Evolutionary conservation across 2,888 invertebrate species (phyloP), one percentile per base, ranked within the genome.

Genomic region (Orchesellides sinensis): DNA sequence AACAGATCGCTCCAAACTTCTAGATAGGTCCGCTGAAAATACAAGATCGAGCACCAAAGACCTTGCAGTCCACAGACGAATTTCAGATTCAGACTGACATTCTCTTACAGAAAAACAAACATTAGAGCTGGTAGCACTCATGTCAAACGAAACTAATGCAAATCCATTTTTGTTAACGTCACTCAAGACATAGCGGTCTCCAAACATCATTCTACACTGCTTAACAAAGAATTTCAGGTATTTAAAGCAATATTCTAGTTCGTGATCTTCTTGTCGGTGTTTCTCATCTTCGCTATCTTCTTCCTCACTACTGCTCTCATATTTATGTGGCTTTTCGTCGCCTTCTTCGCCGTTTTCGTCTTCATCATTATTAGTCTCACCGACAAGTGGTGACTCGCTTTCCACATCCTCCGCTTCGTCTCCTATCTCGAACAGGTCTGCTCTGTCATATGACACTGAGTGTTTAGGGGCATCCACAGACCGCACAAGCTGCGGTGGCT

Each of bases 61-160:
- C 10, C 86, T 69, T 1, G 78, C 79, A 3, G 82, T 83, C 86
- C 86, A 86, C 0, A 77, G 49, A 32, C 65, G 59, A 5, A 86
- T 59, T 21, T 85, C 85, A 3, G 6, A 3, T 2, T 25, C 25
- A 4, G 70, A 72, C 2, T 12, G 25, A 17, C 68, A 66, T 19
- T 83, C 72, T 45, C 78, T 27, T 1, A 23, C 45, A 19, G 35
- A 52, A 25, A 21, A 54, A 6, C 54, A 66, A 45, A 83, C 45
- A 19, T 78, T 68, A 0, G 47, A 25, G 21, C 27, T 21, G 19
- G 40, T 10, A 2, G 45, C 23, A n/a, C 17, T 32, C 17, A 65
- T 52, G 35, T 65, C 65, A 6, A 73, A 68, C 0, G 66, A 66
- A 6, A 73, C 40, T 8, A 73, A 19, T 14, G 68, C 21, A 32